These are phyloP conservation scores for Orcinus orca DNA, from an alignment of 2,113 vertebrate species.

Conservation along the genomic window DNA sequence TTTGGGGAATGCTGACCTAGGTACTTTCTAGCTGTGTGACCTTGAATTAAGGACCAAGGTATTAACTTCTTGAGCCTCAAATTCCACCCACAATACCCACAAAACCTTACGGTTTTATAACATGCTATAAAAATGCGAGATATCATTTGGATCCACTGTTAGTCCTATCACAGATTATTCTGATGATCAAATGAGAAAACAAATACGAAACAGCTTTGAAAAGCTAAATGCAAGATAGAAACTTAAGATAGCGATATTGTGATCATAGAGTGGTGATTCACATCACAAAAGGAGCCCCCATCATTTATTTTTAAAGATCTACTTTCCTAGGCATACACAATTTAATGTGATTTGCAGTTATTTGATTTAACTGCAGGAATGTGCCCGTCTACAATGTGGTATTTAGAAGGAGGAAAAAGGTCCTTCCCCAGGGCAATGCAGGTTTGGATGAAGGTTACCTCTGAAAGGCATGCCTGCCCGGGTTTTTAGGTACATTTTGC, in stretches of 20 bases:
- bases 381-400: too few species aligned
- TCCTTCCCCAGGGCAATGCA: rapidly evolving
- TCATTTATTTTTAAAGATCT: not conserved
- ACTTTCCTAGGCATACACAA: not conserved
- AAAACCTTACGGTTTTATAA: not conserved
- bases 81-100: not conserved
- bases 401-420: not conserved
- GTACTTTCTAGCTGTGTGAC: not conserved
- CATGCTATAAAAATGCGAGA: not conserved
- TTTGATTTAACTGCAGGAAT: not conserved
- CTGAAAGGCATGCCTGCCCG: slow-evolving; percentile 93
- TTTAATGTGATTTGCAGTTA: not conserved
- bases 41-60: not conserved
- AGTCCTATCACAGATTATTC: not conserved
- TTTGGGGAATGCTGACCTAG: not conserved
- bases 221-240: not conserved
- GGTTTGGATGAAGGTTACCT: slow-evolving; percentile 79
- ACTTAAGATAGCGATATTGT: not conserved
- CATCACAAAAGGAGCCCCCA: not conserved
- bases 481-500: slow-evolving; percentile 97
- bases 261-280: not conserved
- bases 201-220: not conserved
- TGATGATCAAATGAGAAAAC: not conserved
- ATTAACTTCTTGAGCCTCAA: not conserved
- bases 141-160: not conserved